Percentiles rank a stretch among this genome's conserved stretches.
phyloP scores from a whole-genome alignment of 2,113 vertebrate genomes.

The Bos taurus region ARS-UCD2.0 NC_082638.1:2049501-2050000 shows the following conservation, averaged over 20 bases:
- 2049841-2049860: background rate
- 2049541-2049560: background rate
- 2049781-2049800: conserved; percentile 56
- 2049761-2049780: background rate
- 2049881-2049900: background rate
- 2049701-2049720: background rate
- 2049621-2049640: conserved; percentile 51
- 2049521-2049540: background rate
- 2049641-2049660: conserved; percentile 62
- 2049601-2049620: conserved; percentile 68
- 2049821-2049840: background rate
- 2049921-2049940: background rate
- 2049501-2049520: background rate
- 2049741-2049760: background rate
- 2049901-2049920: background rate
- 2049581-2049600: conserved; percentile 36
- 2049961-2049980: background rate
- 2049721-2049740: conserved; percentile 66
- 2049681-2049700: conserved; percentile 65
- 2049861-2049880: background rate
- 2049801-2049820: background rate
- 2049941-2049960: background rate
- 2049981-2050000: background rate
- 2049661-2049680: conserved; percentile 67
- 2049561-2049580: conserved; percentile 33